Base-by-base conservation (phyloP, 1,140 invertebrate species). In the Himalopsyche phryganea region DNA sequence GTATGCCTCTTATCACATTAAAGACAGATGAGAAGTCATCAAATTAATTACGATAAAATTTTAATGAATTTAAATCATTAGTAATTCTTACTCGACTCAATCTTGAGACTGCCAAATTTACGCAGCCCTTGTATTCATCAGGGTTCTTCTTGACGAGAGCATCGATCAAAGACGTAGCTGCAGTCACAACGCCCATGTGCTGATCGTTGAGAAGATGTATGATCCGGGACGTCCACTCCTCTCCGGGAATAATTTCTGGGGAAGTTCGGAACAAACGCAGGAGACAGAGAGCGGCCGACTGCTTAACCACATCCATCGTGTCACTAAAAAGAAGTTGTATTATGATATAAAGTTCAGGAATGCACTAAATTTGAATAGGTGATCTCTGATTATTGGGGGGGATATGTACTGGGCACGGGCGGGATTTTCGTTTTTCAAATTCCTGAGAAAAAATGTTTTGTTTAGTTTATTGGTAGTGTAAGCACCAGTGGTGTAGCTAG, bases 271-370 rank as follows among this genome's bases (percentile, higher is more conserved):
- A 89, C 23, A 99, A 78, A 63, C 95, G 85, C 46, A 99, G 78
- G 45, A 99, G 81, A 73, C 97, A 99, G 1, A 99, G 80, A 38
- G 97, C 97, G 62, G 98, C 97, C 67, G 95, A 98, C 79, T 99
- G 98, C 78, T 99, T 99, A 1, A 99, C 97, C 44, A 98, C 93
- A 79, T 99, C 98, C 85, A 98, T 98, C 2, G 97, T 99, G 74
- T 99, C 97, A 14, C 96, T 94, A 68, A 17, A 77, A 74, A 61
- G 63, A 42, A 28, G 9, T 28, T 28, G 9, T 5, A 28, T 28
- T 5, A 28, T 28, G 23, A 28, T 28, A 28, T 28, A n/a, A n/a
- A n/a, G n/a, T n/a, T n/a, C n/a, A n/a, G n/a, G n/a, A n/a, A n/a
- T n/a, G n/a, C n/a, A n/a, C n/a, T n/a, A n/a, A n/a, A n/a, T n/a